A percentile compares a stretch with the other conserved stretches of the same genome.
Conservation (phyloP, 1,140 invertebrate genomes). For the Cylas formicarius region DNA sequence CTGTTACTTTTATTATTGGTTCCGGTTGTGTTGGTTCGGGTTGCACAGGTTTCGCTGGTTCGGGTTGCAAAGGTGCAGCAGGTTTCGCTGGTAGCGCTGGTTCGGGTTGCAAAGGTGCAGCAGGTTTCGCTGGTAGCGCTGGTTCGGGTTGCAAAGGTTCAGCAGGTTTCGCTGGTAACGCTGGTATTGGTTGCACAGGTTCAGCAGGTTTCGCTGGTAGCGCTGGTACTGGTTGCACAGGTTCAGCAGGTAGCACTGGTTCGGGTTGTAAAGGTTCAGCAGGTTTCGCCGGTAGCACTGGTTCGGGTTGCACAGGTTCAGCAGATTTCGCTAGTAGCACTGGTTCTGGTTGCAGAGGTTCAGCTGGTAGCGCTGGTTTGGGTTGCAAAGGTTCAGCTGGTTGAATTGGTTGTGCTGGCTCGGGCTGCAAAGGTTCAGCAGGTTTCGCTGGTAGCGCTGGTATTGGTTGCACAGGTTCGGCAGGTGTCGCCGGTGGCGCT, state of each 20-base stretch:
- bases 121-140: constrained; percentile 7
- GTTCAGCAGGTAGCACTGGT: no score
- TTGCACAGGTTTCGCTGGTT: constrained; percentile 19
- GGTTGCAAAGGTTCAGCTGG: constrained; percentile 14
- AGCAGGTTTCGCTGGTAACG: constrained; percentile 7
- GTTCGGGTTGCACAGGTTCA: neutral
- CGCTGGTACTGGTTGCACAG: constrained; percentile 14
- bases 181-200: constrained; percentile 10
- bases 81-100: constrained; percentile 9
- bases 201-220: constrained; percentile 5
- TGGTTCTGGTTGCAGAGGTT: constrained; percentile 5
- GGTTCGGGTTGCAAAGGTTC: constrained; percentile 11
- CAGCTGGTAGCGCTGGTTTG: constrained; percentile 12
- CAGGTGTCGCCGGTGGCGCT: constrained; percentile 7
- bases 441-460: constrained; percentile 8
- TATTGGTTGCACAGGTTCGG: constrained; percentile 7
- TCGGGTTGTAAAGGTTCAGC: no score
- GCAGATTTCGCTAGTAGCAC: neutral
- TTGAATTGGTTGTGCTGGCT: constrained; percentile 12
- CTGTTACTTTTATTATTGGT: no score
- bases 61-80: constrained; percentile 3
- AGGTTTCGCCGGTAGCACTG: no score
- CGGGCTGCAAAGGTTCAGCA: constrained; percentile 3
- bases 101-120: constrained; percentile 8
- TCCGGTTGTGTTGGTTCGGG: constrained; percentile 15